Percentiles rank a stretch among this genome's conserved stretches.
Conservation (phyloP, 1,140 invertebrate species). For the Leptinotarsa lineolata region DNA sequence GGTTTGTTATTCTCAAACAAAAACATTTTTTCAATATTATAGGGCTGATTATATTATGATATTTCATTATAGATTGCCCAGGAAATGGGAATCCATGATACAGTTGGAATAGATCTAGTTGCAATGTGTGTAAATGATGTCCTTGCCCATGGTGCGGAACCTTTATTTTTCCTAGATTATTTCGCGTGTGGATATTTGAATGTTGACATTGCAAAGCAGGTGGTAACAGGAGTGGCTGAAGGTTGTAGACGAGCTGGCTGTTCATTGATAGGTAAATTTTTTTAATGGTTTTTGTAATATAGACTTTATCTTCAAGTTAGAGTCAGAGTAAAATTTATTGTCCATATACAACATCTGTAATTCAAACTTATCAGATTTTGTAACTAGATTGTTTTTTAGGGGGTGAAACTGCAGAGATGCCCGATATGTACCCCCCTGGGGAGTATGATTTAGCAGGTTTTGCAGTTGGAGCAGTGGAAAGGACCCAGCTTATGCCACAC, state of each 20-base stretch:
- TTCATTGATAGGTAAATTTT: conserved; percentile 76
- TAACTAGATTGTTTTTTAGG: conserved; percentile 59
- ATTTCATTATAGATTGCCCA: conserved; percentile 74
- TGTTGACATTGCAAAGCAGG: conserved; percentile 71
- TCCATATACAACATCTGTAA: too few species aligned
- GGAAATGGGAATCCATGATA: conserved; percentile 75
- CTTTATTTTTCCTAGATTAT: conserved; percentile 95
- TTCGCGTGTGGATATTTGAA: conserved; percentile 89
- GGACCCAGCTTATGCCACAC: conserved; percentile 73
- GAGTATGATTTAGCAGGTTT: conserved; percentile 96
- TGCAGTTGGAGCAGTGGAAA: conserved; percentile 88
- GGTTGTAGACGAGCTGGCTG: conserved; percentile 87
- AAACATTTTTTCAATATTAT: neutral
- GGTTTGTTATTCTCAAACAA: conserved; percentile 52
- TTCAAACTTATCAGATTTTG: too few species aligned
- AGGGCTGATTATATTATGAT: too few species aligned
- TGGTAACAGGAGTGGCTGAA: conserved; percentile 84
- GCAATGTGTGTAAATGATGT: conserved; percentile 99
- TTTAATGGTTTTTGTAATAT: too few species aligned
- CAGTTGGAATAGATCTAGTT: conserved; percentile 93
- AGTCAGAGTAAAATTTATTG: too few species aligned
- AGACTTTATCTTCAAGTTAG: neutral
- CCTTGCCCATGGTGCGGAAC: conserved; percentile 91
- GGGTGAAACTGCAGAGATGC: conserved; percentile 96
- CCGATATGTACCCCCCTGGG: conserved; percentile 84